Evolutionary conservation across 2,797 vertebrate species (phyloP), one percentile per base, ranked within the genome.

Genomic region (Argentina silus): DNA sequence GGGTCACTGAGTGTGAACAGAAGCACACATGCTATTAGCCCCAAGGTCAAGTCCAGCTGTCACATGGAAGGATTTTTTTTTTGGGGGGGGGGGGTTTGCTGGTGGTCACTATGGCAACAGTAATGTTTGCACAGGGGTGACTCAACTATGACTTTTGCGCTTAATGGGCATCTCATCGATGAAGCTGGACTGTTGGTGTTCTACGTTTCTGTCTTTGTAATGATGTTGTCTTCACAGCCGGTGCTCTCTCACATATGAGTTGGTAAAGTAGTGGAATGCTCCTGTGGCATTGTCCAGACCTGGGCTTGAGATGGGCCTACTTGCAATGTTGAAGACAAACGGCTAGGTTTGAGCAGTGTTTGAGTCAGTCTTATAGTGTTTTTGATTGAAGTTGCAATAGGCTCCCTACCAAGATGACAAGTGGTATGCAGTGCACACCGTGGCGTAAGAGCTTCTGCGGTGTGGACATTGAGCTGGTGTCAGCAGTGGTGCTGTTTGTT

Each of bases 301-400:
- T 90, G 87, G 80, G 84, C 76, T 7, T 48, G 71, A 76, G 62
- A 53, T 60, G n/a, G 57, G 50, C 43, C 78, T 83, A 71, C 81
- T 79, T 80, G 64, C n/a, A 74, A 27, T 21, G 23, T 60, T 11
- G 5, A 21, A 12, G 56, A 27, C 19, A 59, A 59, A 59, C 56
- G 21, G 3, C 56, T 59, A 21, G 23, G 11, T 15, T 14, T 14
- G 51, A 53, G 14, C 21, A 27, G 57, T 15, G 23, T 59, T 23
- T 60, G 59, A 36, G 11, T 60, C 12, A 36, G 27, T 60, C 21
- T 60, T 42, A 7, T 53, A 12, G n/a, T 15, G n/a, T 15, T 53
- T 27, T 60, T 14, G 5, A 6, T 36, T 60, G 21, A 60, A 60
- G 59, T 60, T 14, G 21, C 11, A 17, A 15, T 19, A 36, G 27